These are phyloP conservation scores for Melanargia galathea DNA, from an alignment of 2,888 invertebrate species.

Conservation along the genomic window DNA sequence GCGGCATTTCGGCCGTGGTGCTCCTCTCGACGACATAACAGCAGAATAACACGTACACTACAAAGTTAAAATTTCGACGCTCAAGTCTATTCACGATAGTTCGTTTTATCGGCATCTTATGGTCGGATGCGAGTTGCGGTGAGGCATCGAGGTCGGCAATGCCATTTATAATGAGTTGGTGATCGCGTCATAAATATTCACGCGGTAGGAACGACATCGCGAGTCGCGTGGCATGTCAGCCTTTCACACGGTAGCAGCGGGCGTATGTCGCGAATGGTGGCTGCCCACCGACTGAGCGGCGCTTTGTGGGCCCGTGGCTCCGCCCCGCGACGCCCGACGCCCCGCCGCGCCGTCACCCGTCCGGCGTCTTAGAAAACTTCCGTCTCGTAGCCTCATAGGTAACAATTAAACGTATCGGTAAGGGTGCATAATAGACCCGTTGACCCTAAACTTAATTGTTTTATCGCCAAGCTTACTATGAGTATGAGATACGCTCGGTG, in stretches of 20 bases:
- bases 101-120: conserved; percentile 79
- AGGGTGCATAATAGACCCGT: conserved; percentile 78
- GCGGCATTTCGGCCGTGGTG: conserved; percentile 80
- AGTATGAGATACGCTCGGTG: conserved; percentile 50
- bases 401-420: conserved; percentile 56
- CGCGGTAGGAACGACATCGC: conserved; percentile 71
- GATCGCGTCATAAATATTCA: conserved; percentile 78
- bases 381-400: conserved; percentile 74
- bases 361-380: conserved; percentile 76
- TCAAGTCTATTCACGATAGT: conserved; percentile 73
- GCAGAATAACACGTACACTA: conserved; percentile 79
- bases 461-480: conserved; percentile 60
- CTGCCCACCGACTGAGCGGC: conserved; percentile 78
- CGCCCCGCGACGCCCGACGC: conserved; percentile 72
- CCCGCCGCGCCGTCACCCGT: conserved; percentile 59
- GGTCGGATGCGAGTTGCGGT: conserved; percentile 61
- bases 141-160: conserved; percentile 68
- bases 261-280: conserved; percentile 68
- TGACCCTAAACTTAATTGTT: conserved; percentile 69
- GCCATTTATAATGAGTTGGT: conserved; percentile 73
- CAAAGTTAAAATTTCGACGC: conserved; percentile 75
- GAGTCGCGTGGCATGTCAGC: conserved; percentile 71
- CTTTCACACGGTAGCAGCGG: conserved; percentile 50
- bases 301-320: conserved; percentile 54
- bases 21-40: conserved; percentile 70